Conservation (phyloP, 1,140 invertebrate genomes). For the Fopius arisanus region DNA sequence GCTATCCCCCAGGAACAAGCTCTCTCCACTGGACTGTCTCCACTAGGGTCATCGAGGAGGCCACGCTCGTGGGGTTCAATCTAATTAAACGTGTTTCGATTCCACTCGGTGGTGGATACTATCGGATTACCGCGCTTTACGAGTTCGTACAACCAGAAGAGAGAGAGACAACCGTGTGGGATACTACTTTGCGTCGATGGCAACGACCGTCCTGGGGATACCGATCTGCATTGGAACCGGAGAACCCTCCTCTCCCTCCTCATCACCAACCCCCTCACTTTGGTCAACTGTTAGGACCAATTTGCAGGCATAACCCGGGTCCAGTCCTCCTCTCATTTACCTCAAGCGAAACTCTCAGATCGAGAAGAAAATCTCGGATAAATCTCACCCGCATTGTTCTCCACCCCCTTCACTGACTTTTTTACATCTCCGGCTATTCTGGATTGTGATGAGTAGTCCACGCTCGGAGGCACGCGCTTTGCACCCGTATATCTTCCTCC, state of each 20-base stretch:
- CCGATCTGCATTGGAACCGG: conserved; percentile 26
- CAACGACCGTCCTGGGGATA: conserved; percentile 30
- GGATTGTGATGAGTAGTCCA: conserved; percentile 10
- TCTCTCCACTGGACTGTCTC: background rate
- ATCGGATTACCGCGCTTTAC: conserved; percentile 30
- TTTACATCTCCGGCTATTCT: background rate
- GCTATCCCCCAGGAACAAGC: background rate
- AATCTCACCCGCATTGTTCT: background rate
- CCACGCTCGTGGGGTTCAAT: conserved; percentile 35
- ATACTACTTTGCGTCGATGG: conserved; percentile 29
- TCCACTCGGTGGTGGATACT: conserved; percentile 32
- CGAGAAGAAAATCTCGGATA: conserved; percentile 5
- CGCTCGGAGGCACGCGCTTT: conserved; percentile 22
- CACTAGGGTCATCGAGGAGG: conserved; percentile 27
- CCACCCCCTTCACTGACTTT: background rate
- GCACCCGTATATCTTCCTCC: conserved; percentile 5
- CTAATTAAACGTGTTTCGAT: conserved; percentile 35
- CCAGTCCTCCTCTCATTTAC: background rate
- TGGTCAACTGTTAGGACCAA: conserved; percentile 27
- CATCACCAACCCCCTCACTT: background rate
- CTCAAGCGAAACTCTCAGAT: background rate
- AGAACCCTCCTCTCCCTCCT: background rate
- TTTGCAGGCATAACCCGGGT: conserved; percentile 14
- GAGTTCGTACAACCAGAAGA: background rate
- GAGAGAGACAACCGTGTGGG: background rate